Base-by-base conservation (phyloP, 2,888 invertebrate genomes). In the Acleris laterana region DNA sequence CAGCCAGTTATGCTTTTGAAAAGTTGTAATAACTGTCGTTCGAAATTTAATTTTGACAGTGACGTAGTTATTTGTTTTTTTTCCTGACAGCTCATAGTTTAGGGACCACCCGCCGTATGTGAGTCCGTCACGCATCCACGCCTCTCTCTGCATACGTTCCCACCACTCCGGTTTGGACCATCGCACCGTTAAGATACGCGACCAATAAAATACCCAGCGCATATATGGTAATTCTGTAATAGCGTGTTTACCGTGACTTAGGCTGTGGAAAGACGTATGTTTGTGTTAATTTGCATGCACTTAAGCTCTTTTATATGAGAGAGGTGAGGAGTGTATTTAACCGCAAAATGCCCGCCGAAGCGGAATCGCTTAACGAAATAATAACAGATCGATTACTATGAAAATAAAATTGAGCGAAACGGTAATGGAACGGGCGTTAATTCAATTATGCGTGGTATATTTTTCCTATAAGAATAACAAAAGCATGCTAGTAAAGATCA, bases 171-270 rank as follows among this genome's bases (percentile, higher is more conserved):
- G 62, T 52, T 61, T 48, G 52, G 25, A 59, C 76, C 78, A 75
- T 78, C 74, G 70, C 79, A 84, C 84, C 86, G 86, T 88, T 88
- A 87, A 81, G 74, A 77, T 80, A 80, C 81, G 77, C 80, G 75
- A 77, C 74, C 83, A 84, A 83, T 85, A 84, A 84, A 83, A 82
- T 83, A 79, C 80, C 70, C 67, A 72, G 77, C 80, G 76, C 79
- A 75, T 89, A 75, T 89, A 89, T 87, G 88, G 81, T 85, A 87
- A 89, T 89, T 82, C 81, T 72, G 82, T 88, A 89, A 88, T 88
- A 83, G 82, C 83, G 74, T 81, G 83, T 84, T 86, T 82, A 85
- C 83, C 81, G 78, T 81, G 77, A 80, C 83, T 78, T 77, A 72
- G 73, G 74, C 69, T 19, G 3, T 9, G 32, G 17, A 46, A 25